Evolutionary conservation across 2,888 invertebrate genomes (phyloP).

Genomic region (Cantharis flavilabris): DNA sequence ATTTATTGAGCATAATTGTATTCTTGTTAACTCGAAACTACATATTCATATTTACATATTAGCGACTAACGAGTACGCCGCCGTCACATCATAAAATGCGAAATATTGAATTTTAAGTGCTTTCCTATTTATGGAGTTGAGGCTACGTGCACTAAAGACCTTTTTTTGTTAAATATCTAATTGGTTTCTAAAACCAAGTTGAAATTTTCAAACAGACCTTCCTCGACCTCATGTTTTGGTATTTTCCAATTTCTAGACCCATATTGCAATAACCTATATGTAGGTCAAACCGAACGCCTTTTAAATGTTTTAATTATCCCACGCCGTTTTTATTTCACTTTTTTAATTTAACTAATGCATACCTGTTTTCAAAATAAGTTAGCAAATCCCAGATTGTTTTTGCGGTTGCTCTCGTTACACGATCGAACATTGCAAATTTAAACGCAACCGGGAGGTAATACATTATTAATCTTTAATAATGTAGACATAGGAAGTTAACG

Average conservation of each 20-base stretch:
- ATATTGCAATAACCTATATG: background rate
- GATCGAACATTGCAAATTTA: background rate
- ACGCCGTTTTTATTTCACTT: background rate
- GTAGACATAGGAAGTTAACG: background rate
- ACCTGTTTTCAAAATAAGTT: background rate
- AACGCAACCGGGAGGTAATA: background rate
- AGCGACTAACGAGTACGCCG: background rate
- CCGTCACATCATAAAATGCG: background rate
- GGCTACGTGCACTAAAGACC: background rate
- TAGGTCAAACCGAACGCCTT: background rate
- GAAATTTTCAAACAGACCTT: background rate
- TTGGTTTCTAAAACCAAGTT: background rate
- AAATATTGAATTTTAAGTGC: background rate
- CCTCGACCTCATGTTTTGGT: background rate
- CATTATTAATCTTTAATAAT: slow-evolving; percentile 3
- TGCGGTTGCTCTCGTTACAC: background rate
- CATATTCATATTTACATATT: slow-evolving; percentile 1
- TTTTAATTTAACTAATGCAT: background rate
- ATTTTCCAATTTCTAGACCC: background rate
- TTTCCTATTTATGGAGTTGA: background rate
- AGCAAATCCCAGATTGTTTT: background rate
- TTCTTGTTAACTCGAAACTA: slow-evolving; percentile 40
- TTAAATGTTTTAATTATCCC: background rate
- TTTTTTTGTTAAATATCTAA: background rate
- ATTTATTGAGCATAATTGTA: slow-evolving; percentile 54